Conservation (phyloP, 1,140 invertebrate genomes). For the Pseudomyrmex dendroicus region DNA sequence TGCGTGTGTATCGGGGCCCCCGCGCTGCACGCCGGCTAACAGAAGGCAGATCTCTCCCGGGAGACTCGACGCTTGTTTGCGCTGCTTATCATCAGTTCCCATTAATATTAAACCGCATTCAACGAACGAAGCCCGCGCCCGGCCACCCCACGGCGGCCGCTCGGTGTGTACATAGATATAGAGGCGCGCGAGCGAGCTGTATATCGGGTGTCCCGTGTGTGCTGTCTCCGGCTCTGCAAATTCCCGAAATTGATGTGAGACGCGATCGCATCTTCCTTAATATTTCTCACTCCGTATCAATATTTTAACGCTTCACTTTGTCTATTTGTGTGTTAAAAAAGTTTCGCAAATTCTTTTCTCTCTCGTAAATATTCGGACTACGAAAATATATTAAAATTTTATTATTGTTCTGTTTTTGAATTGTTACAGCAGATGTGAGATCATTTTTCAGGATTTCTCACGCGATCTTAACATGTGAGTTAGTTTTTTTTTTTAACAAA, state of each 20-base stretch:
- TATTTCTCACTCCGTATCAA: no score
- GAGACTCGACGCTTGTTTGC: conserved; percentile 85
- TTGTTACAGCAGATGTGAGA: no score
- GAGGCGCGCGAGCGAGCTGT: conserved; percentile 40
- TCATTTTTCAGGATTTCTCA: no score
- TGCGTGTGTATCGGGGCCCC: conserved; percentile 77
- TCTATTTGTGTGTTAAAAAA: no score
- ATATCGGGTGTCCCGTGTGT: conserved; percentile 38
- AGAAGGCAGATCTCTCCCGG: conserved; percentile 85
- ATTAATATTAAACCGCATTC: conserved; percentile 86
- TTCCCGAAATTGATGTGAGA: not conserved
- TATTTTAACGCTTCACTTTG: no score
- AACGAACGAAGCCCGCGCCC: conserved; percentile 81
- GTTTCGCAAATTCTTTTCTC: no score
- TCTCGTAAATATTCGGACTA: no score
- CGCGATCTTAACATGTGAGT: no score
- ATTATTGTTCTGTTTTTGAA: no score
- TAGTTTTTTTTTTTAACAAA: no score
- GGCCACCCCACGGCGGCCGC: conserved; percentile 74
- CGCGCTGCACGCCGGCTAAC: conserved; percentile 82
- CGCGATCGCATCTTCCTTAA: no score
- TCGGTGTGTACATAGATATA: conserved; percentile 76
- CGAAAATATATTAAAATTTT: no score
- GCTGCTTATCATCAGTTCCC: conserved; percentile 86
- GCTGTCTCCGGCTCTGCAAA: not conserved